Conservation (phyloP, 2,797 vertebrate genomes). For the Fistularia commersonii region DNA sequence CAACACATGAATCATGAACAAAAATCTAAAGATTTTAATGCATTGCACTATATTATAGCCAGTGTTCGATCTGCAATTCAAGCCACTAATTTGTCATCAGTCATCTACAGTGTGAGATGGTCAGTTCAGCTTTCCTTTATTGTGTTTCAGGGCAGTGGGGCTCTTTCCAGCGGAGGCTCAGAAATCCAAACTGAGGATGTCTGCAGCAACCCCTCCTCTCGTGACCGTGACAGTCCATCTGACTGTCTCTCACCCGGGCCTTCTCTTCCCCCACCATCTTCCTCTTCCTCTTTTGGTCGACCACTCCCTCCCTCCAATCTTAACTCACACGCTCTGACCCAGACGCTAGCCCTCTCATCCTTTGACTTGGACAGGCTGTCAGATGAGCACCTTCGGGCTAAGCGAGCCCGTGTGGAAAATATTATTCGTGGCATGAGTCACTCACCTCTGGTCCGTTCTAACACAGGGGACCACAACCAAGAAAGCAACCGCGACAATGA, state of each 20-base stretch:
- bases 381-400: constrained; percentile 96
- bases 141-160: constrained; percentile 76
- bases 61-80: too few species aligned
- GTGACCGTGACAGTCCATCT: constrained; percentile 89
- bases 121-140: constrained; percentile 3
- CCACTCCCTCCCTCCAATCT: constrained; percentile 36
- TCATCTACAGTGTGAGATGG: too few species aligned
- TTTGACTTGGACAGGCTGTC: constrained; percentile 95
- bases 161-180: constrained; percentile 94
- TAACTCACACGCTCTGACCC: constrained; percentile 69
- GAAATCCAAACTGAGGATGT: constrained; percentile 95
- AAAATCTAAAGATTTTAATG: too few species aligned
- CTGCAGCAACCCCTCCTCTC: constrained; percentile 96
- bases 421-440: constrained; percentile 99
- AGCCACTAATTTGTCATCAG: too few species aligned
- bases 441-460: constrained; percentile 80
- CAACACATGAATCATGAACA: too few species aligned
- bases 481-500: constrained; percentile 38
- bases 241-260: constrained; percentile 92
- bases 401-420: constrained; percentile 96
- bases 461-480: constrained; percentile 78
- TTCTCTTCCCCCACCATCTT: constrained; percentile 65
- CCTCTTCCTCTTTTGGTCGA: constrained; percentile 73
- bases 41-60: too few species aligned
- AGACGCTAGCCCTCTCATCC: constrained; percentile 75